A percentile compares a stretch with the other conserved stretches of the same genome.
These are phyloP conservation scores for Ctenochaetus hawaiiensis DNA, from an alignment of 2,797 vertebrate genomes.

Conservation along the genomic window DNA sequence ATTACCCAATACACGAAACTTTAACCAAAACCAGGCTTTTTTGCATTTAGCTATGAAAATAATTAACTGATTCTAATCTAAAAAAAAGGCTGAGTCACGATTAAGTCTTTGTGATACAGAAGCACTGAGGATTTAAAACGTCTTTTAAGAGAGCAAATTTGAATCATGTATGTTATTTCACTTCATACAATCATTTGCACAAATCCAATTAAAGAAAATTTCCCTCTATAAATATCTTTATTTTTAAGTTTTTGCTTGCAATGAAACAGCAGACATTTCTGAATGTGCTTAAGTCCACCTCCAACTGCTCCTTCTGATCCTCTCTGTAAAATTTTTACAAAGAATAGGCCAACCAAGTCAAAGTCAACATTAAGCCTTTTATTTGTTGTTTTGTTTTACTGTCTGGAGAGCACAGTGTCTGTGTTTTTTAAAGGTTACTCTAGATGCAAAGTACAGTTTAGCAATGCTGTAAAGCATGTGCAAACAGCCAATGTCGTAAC, in stretches of 20 bases:
- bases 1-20: not conserved
- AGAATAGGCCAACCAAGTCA: not conserved
- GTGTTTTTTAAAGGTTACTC: not conserved
- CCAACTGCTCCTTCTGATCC: not conserved
- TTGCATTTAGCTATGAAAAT: not conserved
- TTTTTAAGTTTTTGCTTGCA: too few relatives aligned
- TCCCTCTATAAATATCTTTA: too few relatives aligned
- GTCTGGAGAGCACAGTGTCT: slow-evolving; percentile 1
- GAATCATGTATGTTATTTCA: too few relatives aligned
- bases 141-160: too few relatives aligned
- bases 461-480: slow-evolving; percentile 8
- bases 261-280: not conserved
- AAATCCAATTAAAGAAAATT: too few relatives aligned
- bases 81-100: too few relatives aligned
- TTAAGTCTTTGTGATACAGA: too few relatives aligned
- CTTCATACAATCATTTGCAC: too few relatives aligned
- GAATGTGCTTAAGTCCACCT: not conserved
- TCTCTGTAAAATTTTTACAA: not conserved
- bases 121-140: too few relatives aligned
- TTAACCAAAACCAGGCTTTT: not conserved
- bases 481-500: not conserved
- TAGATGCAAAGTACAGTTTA: not conserved
- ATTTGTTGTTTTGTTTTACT: slow-evolving; percentile 36
- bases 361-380: slow-evolving; percentile 21
- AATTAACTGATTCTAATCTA: not conserved